Evolutionary conservation across 1,140 invertebrate genomes (phyloP), one percentile per base, ranked within the genome.

Genomic region (Solenopsis fugax): DNA sequence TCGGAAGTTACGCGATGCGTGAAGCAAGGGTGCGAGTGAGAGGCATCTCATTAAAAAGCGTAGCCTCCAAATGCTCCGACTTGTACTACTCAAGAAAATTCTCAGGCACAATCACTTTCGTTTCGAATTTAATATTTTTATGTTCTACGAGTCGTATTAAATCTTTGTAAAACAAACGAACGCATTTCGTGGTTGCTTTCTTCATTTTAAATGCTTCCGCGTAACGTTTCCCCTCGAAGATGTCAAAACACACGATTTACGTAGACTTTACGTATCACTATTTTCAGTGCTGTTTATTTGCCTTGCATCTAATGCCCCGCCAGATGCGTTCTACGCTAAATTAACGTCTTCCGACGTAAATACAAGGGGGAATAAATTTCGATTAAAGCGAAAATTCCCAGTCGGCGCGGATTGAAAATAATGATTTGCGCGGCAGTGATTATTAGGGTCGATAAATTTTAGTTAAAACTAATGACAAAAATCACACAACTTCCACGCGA

Each of bases 401-500:
- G 52, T 21, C 76, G 87, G 71, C 48, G 87, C 67, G 80, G 50
- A 60, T 34, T 52, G 52, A 52, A 73, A 67, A 45, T 71, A 80
- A 88, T 76, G 52, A 89, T 89, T 90, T 73, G 88, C 85, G 71
- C 60, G 52, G 18, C 73, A 45, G 58, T 69, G 75, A 89, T 89
- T 77, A 88, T 58, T 67, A 50, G 69, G 29, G 48, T 71, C 81
- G 86, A 90, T 90, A 90, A 90, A 88, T 90, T 90, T 84, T 81
- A 64, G 62, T 88, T 90, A 86, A 90, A 86, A 82, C 81, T 67
- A 82, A 77, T 88, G 72, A 84, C 52, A 72, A 88, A 86, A 84
- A 64, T 18, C 41, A 48, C 34, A 48, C 81, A 56, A 84, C 24
- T 72, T 86, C 60, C 75, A 82, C 50, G 16, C 71, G 87, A 73